Base-by-base conservation (phyloP, 1,140 invertebrate species). In the Daktulosphaira vitifoliae region DNA sequence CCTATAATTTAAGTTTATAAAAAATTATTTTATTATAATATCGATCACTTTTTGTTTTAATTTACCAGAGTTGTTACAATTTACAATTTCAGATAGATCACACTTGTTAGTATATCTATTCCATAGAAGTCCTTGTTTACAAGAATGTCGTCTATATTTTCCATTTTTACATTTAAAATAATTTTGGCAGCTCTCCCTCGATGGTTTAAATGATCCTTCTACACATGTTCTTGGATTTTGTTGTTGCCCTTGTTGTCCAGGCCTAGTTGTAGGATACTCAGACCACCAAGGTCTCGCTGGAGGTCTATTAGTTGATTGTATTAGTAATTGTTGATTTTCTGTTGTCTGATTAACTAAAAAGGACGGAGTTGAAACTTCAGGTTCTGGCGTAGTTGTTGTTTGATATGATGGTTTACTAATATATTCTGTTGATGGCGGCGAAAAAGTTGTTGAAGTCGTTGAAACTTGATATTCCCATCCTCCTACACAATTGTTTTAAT, bases 101-200 rank as follows among this genome's bases (percentile, higher is more conserved):
- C 89, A 92, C 7, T 82, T 76, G n/a, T 78, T 77, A 15, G 76
- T 75, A 3, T 74, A 72, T 8, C 74, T 72, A 69, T 89, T 88
- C 88, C 88, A 92, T 70, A 91, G 87, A n/a, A 91, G 73, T 33
- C 87, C 87, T 1, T 83, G 81, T 0, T 87, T 83, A 72, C 89
- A 92, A 23, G 82, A 80, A 68, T 87, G 82, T 26, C 81, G 82
- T 44, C 77, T 78, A 56, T 85, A 77, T 56, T 84, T 81, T 0
- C 85, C 85, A 3, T 81, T 75, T 13, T 86, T 80, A 70, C 89
- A 91, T 71, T 85, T 80, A 65, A 85, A 84, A 71, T 89, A 92
- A 1, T 80, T 79, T 65, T 82, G 83, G 69, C 89, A 92, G 71
- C 88, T 86, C 0, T 72, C 75, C 0, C 81, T 79, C 67, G 88